These are phyloP conservation scores for Ivindomyrus marchei DNA, from an alignment of 2,113 vertebrate species.

Conservation along the genomic window DNA sequence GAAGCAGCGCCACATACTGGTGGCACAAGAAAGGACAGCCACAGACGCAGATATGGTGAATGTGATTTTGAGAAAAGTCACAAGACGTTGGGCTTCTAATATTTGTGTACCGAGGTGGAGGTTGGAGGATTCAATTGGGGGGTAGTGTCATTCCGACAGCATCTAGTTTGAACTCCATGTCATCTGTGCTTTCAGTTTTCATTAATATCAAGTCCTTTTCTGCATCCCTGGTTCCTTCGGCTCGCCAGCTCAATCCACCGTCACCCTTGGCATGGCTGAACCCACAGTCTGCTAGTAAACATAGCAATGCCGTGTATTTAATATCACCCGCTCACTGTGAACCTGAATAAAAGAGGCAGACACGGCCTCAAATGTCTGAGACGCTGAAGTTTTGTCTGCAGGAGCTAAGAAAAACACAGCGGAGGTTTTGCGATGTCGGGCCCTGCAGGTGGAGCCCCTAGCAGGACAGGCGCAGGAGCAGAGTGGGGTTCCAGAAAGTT, in stretches of 20 bases:
- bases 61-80: neutral
- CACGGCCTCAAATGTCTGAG: neutral
- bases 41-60: neutral
- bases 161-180: neutral
- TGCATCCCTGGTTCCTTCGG: neutral
- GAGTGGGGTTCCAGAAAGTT: neutral
- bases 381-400: conserved; percentile 21
- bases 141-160: neutral
- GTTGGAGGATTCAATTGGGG: neutral
- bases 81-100: neutral
- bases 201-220: neutral
- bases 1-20: neutral
- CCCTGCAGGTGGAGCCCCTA: too few relatives aligned
- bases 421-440: neutral
- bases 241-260: neutral
- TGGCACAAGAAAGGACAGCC: neutral
- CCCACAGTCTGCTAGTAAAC: neutral
- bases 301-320: neutral
- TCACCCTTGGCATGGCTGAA: neutral
- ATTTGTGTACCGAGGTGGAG: neutral
- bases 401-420: neutral
- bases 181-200: neutral
- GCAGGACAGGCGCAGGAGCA: too few relatives aligned
- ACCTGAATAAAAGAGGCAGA: neutral
- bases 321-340: neutral